These are phyloP conservation scores for Megatriorchis doriae DNA, from an alignment of 2,113 vertebrate genomes.

Conservation along the genomic window DNA sequence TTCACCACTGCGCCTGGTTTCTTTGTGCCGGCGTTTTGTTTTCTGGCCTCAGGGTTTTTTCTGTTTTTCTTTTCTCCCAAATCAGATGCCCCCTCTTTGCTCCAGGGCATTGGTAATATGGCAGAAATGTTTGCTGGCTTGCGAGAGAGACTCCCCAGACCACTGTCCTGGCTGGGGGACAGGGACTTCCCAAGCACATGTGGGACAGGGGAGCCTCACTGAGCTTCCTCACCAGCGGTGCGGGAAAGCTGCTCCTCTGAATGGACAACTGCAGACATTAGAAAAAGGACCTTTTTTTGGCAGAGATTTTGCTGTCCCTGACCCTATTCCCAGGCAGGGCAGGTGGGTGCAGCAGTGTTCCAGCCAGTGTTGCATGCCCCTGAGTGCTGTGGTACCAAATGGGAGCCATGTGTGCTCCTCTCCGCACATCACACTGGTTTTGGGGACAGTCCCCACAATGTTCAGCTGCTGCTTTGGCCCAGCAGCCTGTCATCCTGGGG, in stretches of 20 bases:
- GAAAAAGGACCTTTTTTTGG: background rate
- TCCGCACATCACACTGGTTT: fast-evolving
- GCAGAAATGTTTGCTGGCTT: background rate
- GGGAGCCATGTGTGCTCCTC: fast-evolving
- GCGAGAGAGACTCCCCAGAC: background rate
- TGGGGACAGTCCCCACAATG: too few species aligned
- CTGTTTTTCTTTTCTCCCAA: background rate
- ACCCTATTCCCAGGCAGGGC: background rate
- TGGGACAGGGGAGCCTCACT: background rate
- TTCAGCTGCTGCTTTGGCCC: background rate
- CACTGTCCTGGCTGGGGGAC: background rate
- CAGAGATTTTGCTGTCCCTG: background rate
- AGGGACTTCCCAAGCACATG: background rate
- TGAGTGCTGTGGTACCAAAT: background rate
- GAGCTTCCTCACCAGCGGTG: background rate
- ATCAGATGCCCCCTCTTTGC: fast-evolving
- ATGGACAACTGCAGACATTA: too few species aligned
- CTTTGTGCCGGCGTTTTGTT: background rate
- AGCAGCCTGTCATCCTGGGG: background rate
- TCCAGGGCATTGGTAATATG: fast-evolving
- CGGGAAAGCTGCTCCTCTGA: background rate
- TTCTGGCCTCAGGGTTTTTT: background rate
- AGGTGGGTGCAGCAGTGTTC: background rate
- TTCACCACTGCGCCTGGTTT: background rate
- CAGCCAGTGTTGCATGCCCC: fast-evolving